A percentile compares a stretch with the other conserved stretches of the same genome.
Conservation (phyloP, 2,797 vertebrate genomes). For the Melanotaenia boesemani region DNA sequence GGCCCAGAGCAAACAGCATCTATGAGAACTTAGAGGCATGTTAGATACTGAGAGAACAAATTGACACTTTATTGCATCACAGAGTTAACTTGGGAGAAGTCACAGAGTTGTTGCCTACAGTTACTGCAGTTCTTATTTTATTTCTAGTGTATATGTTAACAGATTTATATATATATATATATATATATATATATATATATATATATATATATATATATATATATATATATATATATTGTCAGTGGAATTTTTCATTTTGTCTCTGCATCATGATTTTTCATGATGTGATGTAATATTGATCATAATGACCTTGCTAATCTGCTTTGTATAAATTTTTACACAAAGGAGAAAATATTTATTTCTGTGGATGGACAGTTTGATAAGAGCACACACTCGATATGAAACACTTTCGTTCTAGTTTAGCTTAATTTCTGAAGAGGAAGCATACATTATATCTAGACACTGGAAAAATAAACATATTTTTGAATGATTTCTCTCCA, state of each 20-base stretch:
- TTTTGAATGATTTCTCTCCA: constrained; percentile 44
- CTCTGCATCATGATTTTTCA: neutral
- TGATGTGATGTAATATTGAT: neutral
- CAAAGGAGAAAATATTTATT: constrained; percentile 6
- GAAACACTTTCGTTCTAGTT: constrained; percentile 5
- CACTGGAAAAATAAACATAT: constrained; percentile 42
- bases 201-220: too few relatives aligned
- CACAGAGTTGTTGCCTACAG: constrained; percentile 17
- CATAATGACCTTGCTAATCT: neutral
- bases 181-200: too few relatives aligned
- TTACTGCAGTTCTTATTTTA: constrained; percentile 13
- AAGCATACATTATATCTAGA: constrained; percentile 27
- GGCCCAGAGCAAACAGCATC: constrained; percentile 14
- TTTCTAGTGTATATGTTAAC: neutral
- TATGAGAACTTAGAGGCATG: constrained; percentile 29
- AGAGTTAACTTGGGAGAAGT: constrained; percentile 28
- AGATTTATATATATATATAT: too few relatives aligned
- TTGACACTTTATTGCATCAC: constrained; percentile 61
- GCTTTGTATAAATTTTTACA: constrained; percentile 1
- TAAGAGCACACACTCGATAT: neutral
- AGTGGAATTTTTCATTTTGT: neutral
- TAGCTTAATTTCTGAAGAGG: constrained; percentile 35
- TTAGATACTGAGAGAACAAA: constrained; percentile 33
- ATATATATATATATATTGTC: too few relatives aligned
- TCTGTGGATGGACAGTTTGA: neutral